Percentiles rank a stretch among this genome's conserved stretches.
These are phyloP conservation scores for Varanus komodoensis DNA, from an alignment of 2,113 vertebrate species.

Conservation along the genomic window DNA sequence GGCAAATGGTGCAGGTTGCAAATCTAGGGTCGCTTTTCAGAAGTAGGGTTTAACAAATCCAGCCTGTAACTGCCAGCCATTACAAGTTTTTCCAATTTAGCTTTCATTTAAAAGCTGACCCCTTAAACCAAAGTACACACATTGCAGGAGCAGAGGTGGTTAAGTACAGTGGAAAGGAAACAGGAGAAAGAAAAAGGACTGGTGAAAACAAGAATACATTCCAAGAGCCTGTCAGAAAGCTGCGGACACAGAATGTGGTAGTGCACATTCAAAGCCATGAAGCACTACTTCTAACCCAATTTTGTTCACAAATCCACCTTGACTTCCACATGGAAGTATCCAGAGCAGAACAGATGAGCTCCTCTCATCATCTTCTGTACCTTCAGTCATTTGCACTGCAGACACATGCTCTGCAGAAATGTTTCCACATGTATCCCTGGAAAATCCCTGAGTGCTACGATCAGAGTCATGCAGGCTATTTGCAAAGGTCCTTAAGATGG, in stretches of 20 bases:
- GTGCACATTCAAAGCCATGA: not conserved
- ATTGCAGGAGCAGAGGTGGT: not conserved
- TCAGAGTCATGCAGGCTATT: no score
- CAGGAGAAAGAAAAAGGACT: not conserved
- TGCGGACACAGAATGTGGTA: not conserved
- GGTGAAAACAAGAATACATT: slow-evolving; percentile 34
- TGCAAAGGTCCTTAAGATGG: not conserved
- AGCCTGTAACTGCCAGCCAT: not conserved
- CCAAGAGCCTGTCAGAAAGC: not conserved
- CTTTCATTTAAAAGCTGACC: not conserved
- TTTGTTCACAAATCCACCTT: not conserved
- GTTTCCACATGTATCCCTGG: not conserved
- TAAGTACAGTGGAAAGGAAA: no score
- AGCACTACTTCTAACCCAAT: not conserved
- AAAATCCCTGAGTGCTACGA: not conserved
- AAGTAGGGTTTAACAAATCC: not conserved
- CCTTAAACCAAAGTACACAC: not conserved
- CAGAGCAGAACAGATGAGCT: not conserved
- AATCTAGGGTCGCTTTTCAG: not conserved
- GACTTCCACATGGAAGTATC: no score
- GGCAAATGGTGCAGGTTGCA: not conserved
- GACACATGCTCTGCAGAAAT: not conserved
- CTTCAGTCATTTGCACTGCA: not conserved
- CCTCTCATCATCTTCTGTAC: not conserved
- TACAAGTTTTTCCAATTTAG: not conserved